Base-by-base conservation (phyloP, 2,113 vertebrate genomes). In the Hydropotes inermis region DNA sequence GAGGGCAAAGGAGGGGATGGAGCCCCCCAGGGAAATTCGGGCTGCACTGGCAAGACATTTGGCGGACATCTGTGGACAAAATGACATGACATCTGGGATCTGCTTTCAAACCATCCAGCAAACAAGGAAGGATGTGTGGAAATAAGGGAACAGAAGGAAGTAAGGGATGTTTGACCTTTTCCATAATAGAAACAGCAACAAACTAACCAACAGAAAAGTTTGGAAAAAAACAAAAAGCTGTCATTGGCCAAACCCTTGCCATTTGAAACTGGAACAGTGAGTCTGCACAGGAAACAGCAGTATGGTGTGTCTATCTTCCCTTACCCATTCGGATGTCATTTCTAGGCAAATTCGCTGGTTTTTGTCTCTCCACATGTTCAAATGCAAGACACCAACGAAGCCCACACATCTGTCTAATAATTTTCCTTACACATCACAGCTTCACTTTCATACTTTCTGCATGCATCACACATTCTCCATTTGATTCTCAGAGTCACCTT, bases 361-460 rank as follows among this genome's bases (percentile, higher is more conserved):
- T 89, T 74, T 84, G 36, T 54, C 64, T 87, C 57, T 43, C 2
- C 3, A 45, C 25, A 6, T 30, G 67, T 57, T 74, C 83, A 90
- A 88, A 30, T 12, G 28, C 55, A 54, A 21, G 54, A 16, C 25
- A 47, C 61, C n/a, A 4, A 14, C 3, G 39, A 4, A 30, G 13
- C 11, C 79, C 21, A 27, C 0, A 5, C n/a, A 1, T 50, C 10
- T 13, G 33, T 64, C 28, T 55, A 4, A 2, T 45, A 43, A 0
- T 45, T 6, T 6, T 27, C 19, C 6, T 2, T 19, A 33, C 28
- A 17, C 15, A 27, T 17, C 43, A 47, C 7, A 15, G 13, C 10
- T 55, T 82, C 11, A 3, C 14, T 47, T 28, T 16, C 36, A 16
- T 6, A 0, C 0, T 2, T 23, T 15, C 27, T 54, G n/a, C 36